These are phyloP conservation scores for Aproaerema taeniolella DNA, from an alignment of 2,888 invertebrate genomes.

Conservation along the genomic window DNA sequence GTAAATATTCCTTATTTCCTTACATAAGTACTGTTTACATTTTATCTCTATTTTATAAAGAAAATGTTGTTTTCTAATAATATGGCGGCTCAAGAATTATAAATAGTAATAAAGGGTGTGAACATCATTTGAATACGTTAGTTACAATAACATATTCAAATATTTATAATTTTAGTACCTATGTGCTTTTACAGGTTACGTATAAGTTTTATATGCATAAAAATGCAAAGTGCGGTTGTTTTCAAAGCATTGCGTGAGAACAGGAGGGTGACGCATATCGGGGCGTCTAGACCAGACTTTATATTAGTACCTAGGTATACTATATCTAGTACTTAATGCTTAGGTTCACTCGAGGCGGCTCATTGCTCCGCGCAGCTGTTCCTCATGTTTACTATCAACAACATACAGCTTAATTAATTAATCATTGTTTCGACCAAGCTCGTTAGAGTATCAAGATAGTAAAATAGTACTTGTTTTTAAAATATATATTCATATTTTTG, in stretches of 20 bases:
- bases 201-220: constrained; percentile 20
- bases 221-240: constrained; percentile 42
- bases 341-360: constrained; percentile 30
- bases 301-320: constrained; percentile 32
- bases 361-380: constrained; percentile 56
- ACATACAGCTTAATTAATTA: constrained; percentile 61
- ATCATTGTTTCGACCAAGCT: constrained; percentile 29
- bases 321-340: not conserved
- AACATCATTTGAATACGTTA: too few species aligned
- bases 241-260: constrained; percentile 66
- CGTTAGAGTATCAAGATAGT: constrained; percentile 1
- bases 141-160: too few species aligned
- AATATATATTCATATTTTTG: too few species aligned
- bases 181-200: constrained; percentile 1
- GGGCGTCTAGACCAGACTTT: constrained; percentile 48
- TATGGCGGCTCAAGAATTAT: too few species aligned
- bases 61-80: too few species aligned
- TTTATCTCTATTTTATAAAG: too few species aligned
- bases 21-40: too few species aligned
- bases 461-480: too few species aligned
- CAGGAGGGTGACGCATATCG: constrained; percentile 57
- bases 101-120: too few species aligned
- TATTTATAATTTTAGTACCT: too few species aligned
- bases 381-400: constrained; percentile 52
- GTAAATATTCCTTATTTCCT: too few species aligned